Evolutionary conservation across 2,113 vertebrate genomes (phyloP).

Genomic region (Rhinopithecus roxellana): DNA sequence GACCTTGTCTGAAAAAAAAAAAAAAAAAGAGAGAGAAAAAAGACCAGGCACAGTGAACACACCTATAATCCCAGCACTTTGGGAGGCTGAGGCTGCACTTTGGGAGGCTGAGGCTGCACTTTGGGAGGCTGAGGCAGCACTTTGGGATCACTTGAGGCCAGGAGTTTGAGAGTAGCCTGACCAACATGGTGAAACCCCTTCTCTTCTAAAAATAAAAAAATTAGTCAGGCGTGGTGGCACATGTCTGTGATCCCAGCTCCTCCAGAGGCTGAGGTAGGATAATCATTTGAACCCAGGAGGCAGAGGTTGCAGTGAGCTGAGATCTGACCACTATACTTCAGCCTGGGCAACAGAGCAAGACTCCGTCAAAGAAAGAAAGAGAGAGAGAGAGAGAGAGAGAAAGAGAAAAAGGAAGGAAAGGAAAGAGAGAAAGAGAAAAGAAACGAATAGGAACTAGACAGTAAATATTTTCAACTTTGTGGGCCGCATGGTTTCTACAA

Average conservation of each 20-base stretch:
- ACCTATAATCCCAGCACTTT: neutral
- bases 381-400: no score
- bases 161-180: neutral
- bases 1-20: neutral
- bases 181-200: neutral
- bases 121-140: neutral
- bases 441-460: neutral
- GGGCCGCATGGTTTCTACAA: neutral
- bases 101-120: neutral
- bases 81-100: neutral
- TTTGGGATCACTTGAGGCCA: neutral
- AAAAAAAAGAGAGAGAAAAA: no score
- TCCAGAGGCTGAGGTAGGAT: no score
- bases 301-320: no score
- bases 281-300: no score
- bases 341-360: no score
- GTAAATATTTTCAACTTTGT: neutral
- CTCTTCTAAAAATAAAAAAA: neutral
- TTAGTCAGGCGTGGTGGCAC: no score
- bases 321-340: no score
- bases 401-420: no score
- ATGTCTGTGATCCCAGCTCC: no score
- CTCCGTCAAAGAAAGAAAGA: no score
- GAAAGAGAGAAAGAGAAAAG: no score
- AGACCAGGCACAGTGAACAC: neutral